A percentile compares a stretch with the other conserved stretches of the same genome.
Evolutionary conservation across 1,140 invertebrate genomes (phyloP).

Genomic region (Trichomalopsis sarcophagae): DNA sequence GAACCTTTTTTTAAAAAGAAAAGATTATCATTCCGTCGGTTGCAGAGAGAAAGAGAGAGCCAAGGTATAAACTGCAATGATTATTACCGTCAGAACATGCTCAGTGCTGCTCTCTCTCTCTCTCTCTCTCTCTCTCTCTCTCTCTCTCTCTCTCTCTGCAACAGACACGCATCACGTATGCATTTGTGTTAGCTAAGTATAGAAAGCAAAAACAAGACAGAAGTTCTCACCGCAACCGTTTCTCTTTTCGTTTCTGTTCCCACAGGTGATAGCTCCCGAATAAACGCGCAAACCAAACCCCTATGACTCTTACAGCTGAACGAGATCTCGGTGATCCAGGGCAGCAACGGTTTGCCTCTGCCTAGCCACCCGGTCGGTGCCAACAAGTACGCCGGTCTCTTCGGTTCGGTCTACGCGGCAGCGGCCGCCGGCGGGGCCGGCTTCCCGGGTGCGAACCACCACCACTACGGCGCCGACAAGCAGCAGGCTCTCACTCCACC

Average conservation of each 20-base stretch:
- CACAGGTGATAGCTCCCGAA: constrained; percentile 52
- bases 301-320: constrained; percentile 75
- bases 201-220: constrained; percentile 1
- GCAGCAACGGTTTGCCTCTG: constrained; percentile 71
- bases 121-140: not conserved
- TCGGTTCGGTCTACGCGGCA: constrained; percentile 68
- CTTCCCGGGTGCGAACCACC: constrained; percentile 21
- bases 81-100: too few relatives aligned
- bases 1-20: not conserved
- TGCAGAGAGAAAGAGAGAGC: too few relatives aligned
- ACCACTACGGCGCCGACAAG: not conserved
- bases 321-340: constrained; percentile 80
- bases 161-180: not conserved
- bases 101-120: not conserved
- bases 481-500: not conserved
- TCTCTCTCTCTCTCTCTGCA: not conserved
- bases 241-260: constrained; percentile 52
- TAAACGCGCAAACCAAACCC: constrained; percentile 39
- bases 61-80: not conserved
- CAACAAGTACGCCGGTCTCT: constrained; percentile 71
- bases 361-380: constrained; percentile 63
- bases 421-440: constrained; percentile 62
- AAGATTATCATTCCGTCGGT: not conserved
- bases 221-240: constrained; percentile 32
- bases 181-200: not conserved